These are phyloP conservation scores for Fopius arisanus DNA, from an alignment of 1,140 invertebrate species.

Conservation along the genomic window DNA sequence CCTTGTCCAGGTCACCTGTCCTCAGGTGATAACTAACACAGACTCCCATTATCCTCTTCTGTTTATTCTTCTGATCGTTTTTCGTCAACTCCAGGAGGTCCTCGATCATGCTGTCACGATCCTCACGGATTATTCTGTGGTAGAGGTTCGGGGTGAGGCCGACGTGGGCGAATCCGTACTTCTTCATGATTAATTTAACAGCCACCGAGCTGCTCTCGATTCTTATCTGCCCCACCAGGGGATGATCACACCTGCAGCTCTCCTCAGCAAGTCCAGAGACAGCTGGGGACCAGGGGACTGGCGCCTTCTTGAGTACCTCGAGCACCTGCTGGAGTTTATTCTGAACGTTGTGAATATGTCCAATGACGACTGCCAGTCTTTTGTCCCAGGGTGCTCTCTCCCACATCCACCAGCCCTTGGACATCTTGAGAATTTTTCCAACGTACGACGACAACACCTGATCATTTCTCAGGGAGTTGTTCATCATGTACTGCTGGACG, in stretches of 20 bases:
- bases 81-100: constrained; percentile 52
- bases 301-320: constrained; percentile 48
- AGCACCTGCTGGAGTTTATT: constrained; percentile 49
- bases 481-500: constrained; percentile 49
- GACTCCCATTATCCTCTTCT: constrained; percentile 35
- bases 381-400: constrained; percentile 55
- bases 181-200: constrained; percentile 53
- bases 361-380: constrained; percentile 44
- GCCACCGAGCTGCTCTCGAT: constrained; percentile 46
- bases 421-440: constrained; percentile 46
- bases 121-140: constrained; percentile 49
- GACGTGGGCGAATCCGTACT: constrained; percentile 52
- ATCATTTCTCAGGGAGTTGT: constrained; percentile 53
- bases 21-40: constrained; percentile 45
- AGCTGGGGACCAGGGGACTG: constrained; percentile 53
- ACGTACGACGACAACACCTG: constrained; percentile 46
- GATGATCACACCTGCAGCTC: constrained; percentile 44
- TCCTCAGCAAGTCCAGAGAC: constrained; percentile 45
- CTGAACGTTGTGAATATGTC: constrained; percentile 48
- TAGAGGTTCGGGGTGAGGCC: constrained; percentile 50
- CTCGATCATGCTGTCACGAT: constrained; percentile 41
- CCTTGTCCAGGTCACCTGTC: constrained; percentile 45
- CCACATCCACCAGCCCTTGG: constrained; percentile 51
- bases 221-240: constrained; percentile 45
- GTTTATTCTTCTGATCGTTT: constrained; percentile 42